A percentile compares a stretch with the other conserved stretches of the same genome.
Conservation (phyloP, 2,113 vertebrate genomes). For the Rhinopomastus cyanomelas region DNA sequence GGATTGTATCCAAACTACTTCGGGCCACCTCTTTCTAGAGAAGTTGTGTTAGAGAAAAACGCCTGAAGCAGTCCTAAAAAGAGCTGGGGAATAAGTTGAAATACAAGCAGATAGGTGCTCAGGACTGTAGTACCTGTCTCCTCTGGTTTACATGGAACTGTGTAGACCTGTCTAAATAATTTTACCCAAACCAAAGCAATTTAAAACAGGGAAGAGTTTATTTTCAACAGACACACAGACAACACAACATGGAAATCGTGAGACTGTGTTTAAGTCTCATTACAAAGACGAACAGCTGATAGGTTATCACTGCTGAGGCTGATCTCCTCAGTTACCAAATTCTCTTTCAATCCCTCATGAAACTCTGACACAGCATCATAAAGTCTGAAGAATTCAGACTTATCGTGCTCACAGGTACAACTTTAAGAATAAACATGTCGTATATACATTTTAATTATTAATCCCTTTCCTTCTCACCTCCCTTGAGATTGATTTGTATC, state of each 20-base stretch:
- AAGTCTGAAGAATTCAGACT: constrained; percentile 11
- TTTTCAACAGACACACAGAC: not conserved
- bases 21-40: not conserved
- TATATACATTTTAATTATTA: constrained; percentile 62
- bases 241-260: not conserved
- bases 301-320: not conserved
- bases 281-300: not conserved
- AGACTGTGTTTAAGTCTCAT: not conserved
- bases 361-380: not conserved
- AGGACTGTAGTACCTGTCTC: not conserved
- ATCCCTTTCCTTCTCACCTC: constrained; percentile 49
- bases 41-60: not conserved
- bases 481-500: constrained; percentile 67
- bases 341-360: not conserved
- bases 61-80: not conserved
- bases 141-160: not conserved
- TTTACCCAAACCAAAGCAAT: not conserved
- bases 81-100: not conserved
- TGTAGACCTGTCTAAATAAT: not conserved
- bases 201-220: not conserved
- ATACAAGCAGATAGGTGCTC: not conserved
- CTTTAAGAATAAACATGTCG: constrained; percentile 44
- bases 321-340: not conserved
- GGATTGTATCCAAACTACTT: not conserved
- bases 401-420: constrained; percentile 47